Base-by-base conservation (phyloP, 2,113 vertebrate genomes). In the Spizaetus ornatus region DNA sequence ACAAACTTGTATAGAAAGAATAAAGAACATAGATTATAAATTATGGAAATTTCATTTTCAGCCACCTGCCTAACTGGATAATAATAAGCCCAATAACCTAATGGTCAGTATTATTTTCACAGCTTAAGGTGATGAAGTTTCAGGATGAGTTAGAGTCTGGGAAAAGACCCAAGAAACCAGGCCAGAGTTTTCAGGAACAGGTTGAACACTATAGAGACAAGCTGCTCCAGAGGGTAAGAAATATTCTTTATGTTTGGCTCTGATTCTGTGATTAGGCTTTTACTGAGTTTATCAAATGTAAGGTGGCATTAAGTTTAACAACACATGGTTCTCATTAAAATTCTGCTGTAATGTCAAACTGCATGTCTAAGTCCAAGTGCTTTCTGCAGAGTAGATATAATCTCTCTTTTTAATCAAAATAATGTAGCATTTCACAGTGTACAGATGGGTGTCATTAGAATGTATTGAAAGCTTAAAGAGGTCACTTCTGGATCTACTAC, bases 81-180 rank as follows among this genome's bases (percentile, higher is more conserved):
- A 52, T 90, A 69, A 70, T 84, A 82, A 94, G 31, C 66, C n/a
- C 6, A 4, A 73, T 96, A 95, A 97, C 67, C 95, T 97, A 93
- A 97, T 94, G 93, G 90, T 92, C 91, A 95, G 97, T 91, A 85
- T 85, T 97, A 84, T 92, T 97, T 93, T 96, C 86, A 86, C 97
- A 99, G 99, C 99, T 99, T 72, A 99, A 99, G 97, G 99, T 99
- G 92, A 99, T 99, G 99, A 99, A 99, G 98, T 99, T 99, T 98
- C 99, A 99, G 95, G 99, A 99, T 98, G 99, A 99, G 97, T 98
- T 99, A 93, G 99, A 99, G 90, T 99, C 99, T 93, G 99, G 99
- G 70, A 99, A 99, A 98, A 98, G 99, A 95, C 99, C 99, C 70
- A 99, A 99, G 97, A 99, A 99, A 91, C 98, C 99, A 61, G 99